phyloP scores from a whole-genome alignment of 2,113 vertebrate species.

The Pleuronectes platessa region DNA sequence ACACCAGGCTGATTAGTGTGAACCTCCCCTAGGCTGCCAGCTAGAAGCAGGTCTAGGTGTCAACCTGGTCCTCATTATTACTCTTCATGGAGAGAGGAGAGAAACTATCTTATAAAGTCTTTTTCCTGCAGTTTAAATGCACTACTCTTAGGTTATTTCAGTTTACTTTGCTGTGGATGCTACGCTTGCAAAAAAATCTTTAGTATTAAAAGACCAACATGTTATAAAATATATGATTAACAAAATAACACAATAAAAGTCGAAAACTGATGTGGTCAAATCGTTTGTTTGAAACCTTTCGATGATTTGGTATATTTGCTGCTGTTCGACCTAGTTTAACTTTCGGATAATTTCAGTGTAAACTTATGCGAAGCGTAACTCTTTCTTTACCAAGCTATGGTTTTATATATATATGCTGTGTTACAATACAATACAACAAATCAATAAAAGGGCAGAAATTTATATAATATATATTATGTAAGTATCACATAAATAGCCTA shows the following conservation, averaged over 20 bases:
- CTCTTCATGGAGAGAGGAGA: constrained; percentile 40
- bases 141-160: not conserved
- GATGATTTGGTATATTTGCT: not conserved
- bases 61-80: constrained; percentile 75
- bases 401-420: no score
- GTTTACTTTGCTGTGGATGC: constrained; percentile 2
- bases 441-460: no score
- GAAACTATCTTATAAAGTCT: constrained; percentile 6
- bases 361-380: no score
- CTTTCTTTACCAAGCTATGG: no score
- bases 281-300: no score
- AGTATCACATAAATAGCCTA: no score
- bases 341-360: no score
- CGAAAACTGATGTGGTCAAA: not conserved
- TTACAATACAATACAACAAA: no score
- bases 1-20: constrained; percentile 82
- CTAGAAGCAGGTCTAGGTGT: constrained; percentile 54
- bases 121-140: constrained; percentile 8
- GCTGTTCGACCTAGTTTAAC: not conserved
- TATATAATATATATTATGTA: no score
- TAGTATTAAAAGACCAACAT: no score
- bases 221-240: no score
- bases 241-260: not conserved
- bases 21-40: constrained; percentile 67
- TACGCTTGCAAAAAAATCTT: not conserved